These are phyloP conservation scores for Molorchus minor DNA, from an alignment of 2,888 invertebrate genomes.

Conservation along the genomic window DNA sequence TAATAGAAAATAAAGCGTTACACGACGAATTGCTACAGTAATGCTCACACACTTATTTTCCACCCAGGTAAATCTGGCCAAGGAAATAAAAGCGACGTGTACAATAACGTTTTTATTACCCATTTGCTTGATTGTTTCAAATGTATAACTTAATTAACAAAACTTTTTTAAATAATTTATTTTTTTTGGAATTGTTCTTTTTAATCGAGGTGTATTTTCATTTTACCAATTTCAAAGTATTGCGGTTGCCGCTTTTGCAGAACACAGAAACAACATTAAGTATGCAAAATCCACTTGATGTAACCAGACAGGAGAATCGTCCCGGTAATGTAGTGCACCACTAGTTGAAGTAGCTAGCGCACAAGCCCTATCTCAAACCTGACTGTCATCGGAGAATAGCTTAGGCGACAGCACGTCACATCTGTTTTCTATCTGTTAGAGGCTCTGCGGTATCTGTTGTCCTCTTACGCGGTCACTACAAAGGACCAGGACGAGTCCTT, in stretches of 20 bases:
- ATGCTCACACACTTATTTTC: not conserved
- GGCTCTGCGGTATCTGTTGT: conserved; percentile 32
- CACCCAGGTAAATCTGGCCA: not conserved
- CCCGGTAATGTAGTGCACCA: not conserved
- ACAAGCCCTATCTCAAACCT: conserved; percentile 27
- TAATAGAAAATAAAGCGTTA: not conserved
- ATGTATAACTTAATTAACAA: not conserved
- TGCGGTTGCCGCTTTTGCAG: not conserved
- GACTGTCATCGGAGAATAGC: conserved; percentile 39
- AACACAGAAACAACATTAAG: not conserved
- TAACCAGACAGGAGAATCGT: not conserved
- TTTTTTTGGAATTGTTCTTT: not conserved
- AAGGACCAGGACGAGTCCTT: conserved; percentile 51
- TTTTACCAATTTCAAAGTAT: not conserved
- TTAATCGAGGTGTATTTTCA: not conserved
- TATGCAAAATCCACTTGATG: not conserved
- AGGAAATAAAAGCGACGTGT: not conserved
- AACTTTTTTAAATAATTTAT: not conserved
- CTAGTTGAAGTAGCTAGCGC: conserved; percentile 11
- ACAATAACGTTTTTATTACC: not conserved
- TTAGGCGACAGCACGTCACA: conserved; percentile 43
- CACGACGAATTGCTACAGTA: not conserved
- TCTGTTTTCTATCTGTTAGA: conserved; percentile 36
- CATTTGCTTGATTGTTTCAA: not conserved
- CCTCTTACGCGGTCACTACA: conserved; percentile 47